A percentile compares a stretch with the other conserved stretches of the same genome.
Conservation (phyloP, 2,113 vertebrate genomes). For the Gopherus flavomarginatus region DNA sequence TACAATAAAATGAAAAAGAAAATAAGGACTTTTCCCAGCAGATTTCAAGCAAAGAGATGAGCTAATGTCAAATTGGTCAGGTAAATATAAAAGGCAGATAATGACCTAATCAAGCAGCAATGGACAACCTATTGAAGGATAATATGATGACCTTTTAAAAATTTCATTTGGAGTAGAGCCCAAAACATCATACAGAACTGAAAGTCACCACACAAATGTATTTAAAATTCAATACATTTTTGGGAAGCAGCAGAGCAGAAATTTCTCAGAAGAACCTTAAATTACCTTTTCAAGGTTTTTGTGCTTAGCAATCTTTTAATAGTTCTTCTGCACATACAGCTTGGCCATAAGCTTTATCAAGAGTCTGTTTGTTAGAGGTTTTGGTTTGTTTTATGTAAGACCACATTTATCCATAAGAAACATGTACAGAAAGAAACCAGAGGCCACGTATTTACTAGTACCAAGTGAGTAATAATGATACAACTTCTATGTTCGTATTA, state of each 20-base stretch:
- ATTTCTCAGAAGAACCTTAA: neutral
- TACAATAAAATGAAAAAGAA: neutral
- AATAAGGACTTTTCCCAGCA: neutral
- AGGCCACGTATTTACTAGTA: neutral
- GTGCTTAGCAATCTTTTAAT: neutral
- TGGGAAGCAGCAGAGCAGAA: neutral
- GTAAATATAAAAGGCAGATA: constrained; percentile 15
- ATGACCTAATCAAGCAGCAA: neutral
- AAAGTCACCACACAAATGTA: neutral
- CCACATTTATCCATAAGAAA: constrained; percentile 13
- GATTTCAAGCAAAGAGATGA: constrained; percentile 8
- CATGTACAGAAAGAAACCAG: constrained; percentile 13
- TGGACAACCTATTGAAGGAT: neutral
- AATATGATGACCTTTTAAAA: neutral
- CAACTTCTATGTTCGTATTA: neutral
- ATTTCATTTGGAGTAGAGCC: neutral
- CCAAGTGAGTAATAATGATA: neutral
- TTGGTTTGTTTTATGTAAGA: neutral
- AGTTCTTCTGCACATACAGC: neutral
- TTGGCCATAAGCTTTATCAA: neutral
- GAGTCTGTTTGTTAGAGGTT: neutral
- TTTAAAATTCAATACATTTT: neutral
- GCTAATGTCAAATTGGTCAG: neutral
- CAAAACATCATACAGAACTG: neutral
- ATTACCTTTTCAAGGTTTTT: neutral